A percentile compares a stretch with the other conserved stretches of the same genome.
Evolutionary conservation across 1,140 invertebrate genomes (phyloP).

Genomic region (Mylabris phalerata): DNA sequence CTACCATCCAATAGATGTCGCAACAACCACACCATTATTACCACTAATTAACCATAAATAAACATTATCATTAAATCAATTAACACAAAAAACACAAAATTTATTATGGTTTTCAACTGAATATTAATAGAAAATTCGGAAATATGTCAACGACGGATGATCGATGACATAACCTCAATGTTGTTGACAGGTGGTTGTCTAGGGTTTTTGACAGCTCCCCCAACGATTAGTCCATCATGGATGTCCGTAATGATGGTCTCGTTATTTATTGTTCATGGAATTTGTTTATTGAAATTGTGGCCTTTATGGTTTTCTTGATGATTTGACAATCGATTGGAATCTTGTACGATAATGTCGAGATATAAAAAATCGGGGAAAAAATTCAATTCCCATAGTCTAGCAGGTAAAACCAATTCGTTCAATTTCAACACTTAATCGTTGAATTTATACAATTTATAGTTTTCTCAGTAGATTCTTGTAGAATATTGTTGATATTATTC

Average conservation of each 20-base stretch:
- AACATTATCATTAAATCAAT: too few relatives aligned
- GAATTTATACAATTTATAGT: too few relatives aligned
- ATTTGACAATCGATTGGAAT: conserved; percentile 16
- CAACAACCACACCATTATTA: background rate
- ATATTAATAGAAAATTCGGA: too few relatives aligned
- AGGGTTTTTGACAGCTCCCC: conserved; percentile 1
- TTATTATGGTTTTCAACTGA: too few relatives aligned
- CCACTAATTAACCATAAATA: background rate
- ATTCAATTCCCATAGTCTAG: conserved; percentile 21
- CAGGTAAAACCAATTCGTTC: conserved; percentile 22
- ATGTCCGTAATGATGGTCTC: conserved; percentile 27
- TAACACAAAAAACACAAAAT: too few relatives aligned
- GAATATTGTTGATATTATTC: too few relatives aligned
- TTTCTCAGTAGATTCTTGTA: too few relatives aligned
- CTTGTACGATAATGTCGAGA: conserved; percentile 18
- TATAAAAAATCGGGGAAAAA: conserved; percentile 29
- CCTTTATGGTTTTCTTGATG: conserved; percentile 8
- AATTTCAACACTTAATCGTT: too few relatives aligned
- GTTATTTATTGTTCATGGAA: conserved; percentile 14
- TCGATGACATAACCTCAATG: too few relatives aligned
- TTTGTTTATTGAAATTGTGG: conserved; percentile 16
- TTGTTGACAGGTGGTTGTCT: too few relatives aligned
- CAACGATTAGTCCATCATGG: conserved; percentile 29
- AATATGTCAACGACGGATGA: too few relatives aligned
- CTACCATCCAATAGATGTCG: too few relatives aligned